Conservation (phyloP, 2,888 invertebrate species). For the Rotaria magnacalcarata region DNA sequence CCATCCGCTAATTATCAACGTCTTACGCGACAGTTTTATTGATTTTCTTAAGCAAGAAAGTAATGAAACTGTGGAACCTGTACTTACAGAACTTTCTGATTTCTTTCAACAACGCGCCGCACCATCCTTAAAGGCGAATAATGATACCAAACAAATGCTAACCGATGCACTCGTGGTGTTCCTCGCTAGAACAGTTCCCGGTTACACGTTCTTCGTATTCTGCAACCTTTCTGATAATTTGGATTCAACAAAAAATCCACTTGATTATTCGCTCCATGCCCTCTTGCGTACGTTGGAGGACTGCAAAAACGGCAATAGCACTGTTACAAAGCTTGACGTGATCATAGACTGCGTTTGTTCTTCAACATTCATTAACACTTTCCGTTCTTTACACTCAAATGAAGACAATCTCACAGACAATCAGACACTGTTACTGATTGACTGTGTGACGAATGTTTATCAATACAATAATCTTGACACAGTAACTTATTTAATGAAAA, state of each 20-base stretch:
- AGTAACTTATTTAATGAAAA: neutral
- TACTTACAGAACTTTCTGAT: neutral
- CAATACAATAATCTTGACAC: neutral
- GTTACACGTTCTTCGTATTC: too few species aligned
- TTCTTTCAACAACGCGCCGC: neutral
- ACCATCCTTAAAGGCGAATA: neutral
- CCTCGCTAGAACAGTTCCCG: neutral
- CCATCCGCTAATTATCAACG: neutral
- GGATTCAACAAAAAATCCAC: neutral
- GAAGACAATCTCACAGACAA: neutral
- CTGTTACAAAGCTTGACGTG: neutral
- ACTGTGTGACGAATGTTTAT: neutral
- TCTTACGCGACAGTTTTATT: neutral
- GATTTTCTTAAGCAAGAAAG: neutral
- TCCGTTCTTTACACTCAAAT: neutral
- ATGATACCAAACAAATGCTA: neutral
- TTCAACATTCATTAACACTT: neutral
- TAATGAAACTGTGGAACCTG: neutral
- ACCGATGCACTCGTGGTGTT: neutral
- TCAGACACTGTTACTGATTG: neutral
- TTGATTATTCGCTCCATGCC: neutral
- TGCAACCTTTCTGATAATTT: accelerated
- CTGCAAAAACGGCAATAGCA: neutral
- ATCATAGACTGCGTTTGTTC: neutral
- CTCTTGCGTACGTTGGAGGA: neutral